Base-by-base conservation (phyloP, 1,140 invertebrate species). In the Macrotrachela quadricornifera region DNA sequence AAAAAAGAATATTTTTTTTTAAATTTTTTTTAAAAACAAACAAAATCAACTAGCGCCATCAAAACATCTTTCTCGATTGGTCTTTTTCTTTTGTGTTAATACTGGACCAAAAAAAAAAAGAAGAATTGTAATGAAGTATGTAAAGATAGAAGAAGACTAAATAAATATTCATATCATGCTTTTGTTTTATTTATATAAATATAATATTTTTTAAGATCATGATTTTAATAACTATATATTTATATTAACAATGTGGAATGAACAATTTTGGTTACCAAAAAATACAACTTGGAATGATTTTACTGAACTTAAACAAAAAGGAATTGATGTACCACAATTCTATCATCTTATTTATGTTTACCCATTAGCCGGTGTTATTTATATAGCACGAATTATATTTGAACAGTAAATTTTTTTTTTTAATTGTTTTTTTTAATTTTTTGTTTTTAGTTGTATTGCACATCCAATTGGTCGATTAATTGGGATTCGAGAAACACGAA, bases 11-110 rank as follows among this genome's bases (percentile, higher is more conserved):
- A n/a, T n/a, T n/a, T n/a, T n/a, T n/a, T n/a, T n/a, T n/a, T n/a
- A n/a, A n/a, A n/a, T n/a, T n/a, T n/a, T n/a, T n/a, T n/a, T n/a
- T n/a, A n/a, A n/a, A n/a, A n/a, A n/a, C n/a, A n/a, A n/a, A n/a
- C n/a, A n/a, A n/a, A n/a, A n/a, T n/a, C n/a, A n/a, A n/a, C n/a
- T n/a, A n/a, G n/a, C n/a, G n/a, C n/a, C n/a, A n/a, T n/a, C n/a
- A n/a, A n/a, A n/a, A n/a, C n/a, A n/a, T n/a, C n/a, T n/a, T n/a
- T n/a, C n/a, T n/a, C n/a, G n/a, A n/a, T n/a, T n/a, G n/a, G 36
- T 79, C 77, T 67, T 90, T 81, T 39, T 76, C 66, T 63, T 78
- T 75, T 0, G 85, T 79, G 56, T 79, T 75, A n/a, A n/a, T n/a
- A n/a, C n/a, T n/a, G n/a, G n/a, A n/a, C n/a, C n/a, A n/a, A n/a